Evolutionary conservation across 2,888 invertebrate species (phyloP), one percentile per base, ranked within the genome.

Genomic region (Hyalella azteca): DNA sequence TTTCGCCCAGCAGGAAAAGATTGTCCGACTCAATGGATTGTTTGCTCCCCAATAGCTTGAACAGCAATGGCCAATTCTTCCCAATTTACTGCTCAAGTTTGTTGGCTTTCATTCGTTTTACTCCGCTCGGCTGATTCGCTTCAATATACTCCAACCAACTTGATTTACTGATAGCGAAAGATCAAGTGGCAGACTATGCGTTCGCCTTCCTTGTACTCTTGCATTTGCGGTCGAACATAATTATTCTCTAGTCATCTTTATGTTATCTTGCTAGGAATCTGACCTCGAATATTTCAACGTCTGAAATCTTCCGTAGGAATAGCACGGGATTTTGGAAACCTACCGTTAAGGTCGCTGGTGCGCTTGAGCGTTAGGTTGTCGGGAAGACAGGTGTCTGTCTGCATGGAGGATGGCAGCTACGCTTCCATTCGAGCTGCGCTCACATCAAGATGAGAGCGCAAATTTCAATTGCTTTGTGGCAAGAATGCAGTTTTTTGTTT

Each of bases 331-430:
- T 11, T 45, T 50, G 19, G 29, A 29, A 29, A 22, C 26, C 7
- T 7, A 29, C 26, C 26, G 54, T 26, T 22, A 9, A 26, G 54
- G 54, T 54, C 54, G 54, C 26, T 26, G 26, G 22, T 54, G 3
- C 3, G 54, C 54, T 54, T 54, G 66, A 66, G 66, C 66, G 36
- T 29, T 5, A 32, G 66, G 66, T 66, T 66, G 66, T 36, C 66
- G 32, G 32, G 19, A 32, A 36, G 66, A 66, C 66, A 66, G 66
- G 66, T 66, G 66, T 66, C 66, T 32, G n/a, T 32, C 36, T 66
- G n/a, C n/a, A 66, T 66, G 29, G 66, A 66, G n/a, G n/a, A 66
- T 36, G 66, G 66, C 36, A 66, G 29, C 36, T 66, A 32, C n/a
- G n/a, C n/a, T n/a, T n/a, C n/a, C n/a, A 36, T 66, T 39, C n/a